phyloP scores from a whole-genome alignment of 2,888 invertebrate genomes.

The Acronicta leporina region DNA sequence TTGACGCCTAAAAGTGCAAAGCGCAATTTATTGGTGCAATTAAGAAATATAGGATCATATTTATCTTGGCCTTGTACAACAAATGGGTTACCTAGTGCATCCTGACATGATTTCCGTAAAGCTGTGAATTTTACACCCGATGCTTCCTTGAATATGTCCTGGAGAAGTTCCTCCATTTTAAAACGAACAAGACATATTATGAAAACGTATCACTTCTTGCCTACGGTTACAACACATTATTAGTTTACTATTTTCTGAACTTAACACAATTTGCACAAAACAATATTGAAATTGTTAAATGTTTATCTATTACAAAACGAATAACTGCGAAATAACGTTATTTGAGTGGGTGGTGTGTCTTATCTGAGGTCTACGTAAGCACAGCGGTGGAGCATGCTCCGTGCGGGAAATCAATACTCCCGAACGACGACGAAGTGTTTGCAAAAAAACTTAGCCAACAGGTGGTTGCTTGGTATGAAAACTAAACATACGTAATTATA shows the following conservation, averaged over 20 bases:
- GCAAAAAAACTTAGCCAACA: slow-evolving; percentile 69
- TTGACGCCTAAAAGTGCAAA: slow-evolving; percentile 30
- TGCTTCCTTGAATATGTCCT: slow-evolving; percentile 95
- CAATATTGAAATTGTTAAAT: slow-evolving; percentile 20
- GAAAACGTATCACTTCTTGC: slow-evolving; percentile 42
- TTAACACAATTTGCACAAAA: slow-evolving; percentile 19
- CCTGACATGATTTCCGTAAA: slow-evolving; percentile 95
- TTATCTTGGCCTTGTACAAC: background rate
- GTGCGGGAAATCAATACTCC: slow-evolving; percentile 81
- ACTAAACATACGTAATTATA: too few relatives aligned
- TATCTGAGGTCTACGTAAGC: slow-evolving; percentile 71
- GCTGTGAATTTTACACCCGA: slow-evolving; percentile 93
- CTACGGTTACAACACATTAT: slow-evolving; percentile 38
- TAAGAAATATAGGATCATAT: background rate
- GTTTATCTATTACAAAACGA: slow-evolving; percentile 32
- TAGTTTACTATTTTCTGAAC: slow-evolving; percentile 27
- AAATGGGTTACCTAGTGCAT: slow-evolving; percentile 66
- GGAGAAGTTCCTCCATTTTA: slow-evolving; percentile 95
- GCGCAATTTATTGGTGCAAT: slow-evolving; percentile 3
- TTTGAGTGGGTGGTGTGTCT: slow-evolving; percentile 76
- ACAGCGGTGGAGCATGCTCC: slow-evolving; percentile 78
- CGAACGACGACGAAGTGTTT: slow-evolving; percentile 53
- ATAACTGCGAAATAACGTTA: slow-evolving; percentile 42
- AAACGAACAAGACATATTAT: slow-evolving; percentile 39
- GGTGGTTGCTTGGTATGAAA: slow-evolving; percentile 59